Percentiles rank a stretch among this genome's conserved stretches.
Conservation (phyloP, 2,888 invertebrate species). For the Subacronicta megacephala region DNA sequence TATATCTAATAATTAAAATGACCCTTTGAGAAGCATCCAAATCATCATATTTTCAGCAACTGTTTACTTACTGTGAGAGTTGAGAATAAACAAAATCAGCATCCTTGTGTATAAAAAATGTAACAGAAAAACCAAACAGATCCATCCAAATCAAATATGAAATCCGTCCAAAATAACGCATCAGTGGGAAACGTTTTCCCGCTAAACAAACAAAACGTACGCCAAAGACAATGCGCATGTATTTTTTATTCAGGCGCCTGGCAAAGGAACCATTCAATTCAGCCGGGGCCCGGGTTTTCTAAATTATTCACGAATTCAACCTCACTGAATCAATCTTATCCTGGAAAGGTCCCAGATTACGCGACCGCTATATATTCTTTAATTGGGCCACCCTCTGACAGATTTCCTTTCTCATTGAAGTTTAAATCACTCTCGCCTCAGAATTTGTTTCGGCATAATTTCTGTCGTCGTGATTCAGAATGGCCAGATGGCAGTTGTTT, state of each 20-base stretch:
- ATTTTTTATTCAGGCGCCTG: slow-evolving; percentile 71
- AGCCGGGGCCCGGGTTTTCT: slow-evolving; percentile 58
- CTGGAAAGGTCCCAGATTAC: slow-evolving; percentile 67
- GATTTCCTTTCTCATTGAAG: slow-evolving; percentile 49
- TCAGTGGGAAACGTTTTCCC: slow-evolving; percentile 46
- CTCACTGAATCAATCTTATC: slow-evolving; percentile 75
- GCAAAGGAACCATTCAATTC: slow-evolving; percentile 64
- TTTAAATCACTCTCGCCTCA: slow-evolving; percentile 24
- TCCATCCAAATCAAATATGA: slow-evolving; percentile 14
- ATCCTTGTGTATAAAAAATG: slow-evolving; percentile 3
- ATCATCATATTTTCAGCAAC: too few species aligned
- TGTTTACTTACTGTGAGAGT: too few species aligned
- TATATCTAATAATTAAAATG: too few species aligned
- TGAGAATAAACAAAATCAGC: background rate
- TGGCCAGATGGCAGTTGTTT: background rate
- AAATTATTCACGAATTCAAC: slow-evolving; percentile 74
- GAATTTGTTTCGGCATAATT: slow-evolving; percentile 22
- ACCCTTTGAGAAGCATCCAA: too few species aligned
- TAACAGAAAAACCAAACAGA: slow-evolving; percentile 2
- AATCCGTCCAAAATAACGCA: slow-evolving; percentile 27
- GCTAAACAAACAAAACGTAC: slow-evolving; percentile 37
- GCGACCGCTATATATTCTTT: slow-evolving; percentile 72
- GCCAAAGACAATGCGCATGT: slow-evolving; percentile 62
- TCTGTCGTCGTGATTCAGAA: background rate
- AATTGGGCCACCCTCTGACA: slow-evolving; percentile 59